Percentiles rank a stretch among this genome's conserved stretches.
Conservation (phyloP, 2,113 vertebrate species). For the Formicarius rufipectus region DNA sequence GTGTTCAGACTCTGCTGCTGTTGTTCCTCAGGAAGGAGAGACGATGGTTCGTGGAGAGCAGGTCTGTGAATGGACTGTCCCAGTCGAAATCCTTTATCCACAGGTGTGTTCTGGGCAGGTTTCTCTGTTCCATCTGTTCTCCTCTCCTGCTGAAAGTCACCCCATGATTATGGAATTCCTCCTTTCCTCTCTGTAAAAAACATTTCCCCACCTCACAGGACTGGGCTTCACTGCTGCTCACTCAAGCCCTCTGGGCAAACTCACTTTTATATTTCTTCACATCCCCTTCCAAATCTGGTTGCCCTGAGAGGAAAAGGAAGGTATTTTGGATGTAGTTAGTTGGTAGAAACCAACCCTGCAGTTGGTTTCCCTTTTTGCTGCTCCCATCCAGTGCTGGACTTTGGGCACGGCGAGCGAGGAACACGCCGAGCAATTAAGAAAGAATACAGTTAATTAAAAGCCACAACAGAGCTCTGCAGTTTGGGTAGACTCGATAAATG, state of each 20-base stretch:
- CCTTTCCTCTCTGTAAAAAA: not conserved
- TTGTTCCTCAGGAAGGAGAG: not conserved
- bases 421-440: not conserved
- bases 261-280: not conserved
- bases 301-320: not conserved
- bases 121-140: not conserved
- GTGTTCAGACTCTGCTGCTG: not conserved
- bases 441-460: not conserved
- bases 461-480: not conserved
- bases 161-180: not conserved
- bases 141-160: not conserved
- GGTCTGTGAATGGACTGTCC: not conserved
- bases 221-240: not conserved
- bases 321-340: not conserved
- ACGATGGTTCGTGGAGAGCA: not conserved
- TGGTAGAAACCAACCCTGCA: too few relatives aligned
- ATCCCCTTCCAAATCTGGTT: not conserved
- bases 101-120: not conserved
- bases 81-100: not conserved
- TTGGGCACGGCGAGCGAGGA: not conserved
- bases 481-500: not conserved
- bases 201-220: not conserved
- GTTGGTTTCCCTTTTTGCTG: not conserved
- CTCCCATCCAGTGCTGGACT: accelerated
- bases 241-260: not conserved